Evolutionary conservation across 2,113 vertebrate genomes (phyloP), one percentile per base, ranked within the genome.

Genomic region (Pseudorectes ferrugineus): DNA sequence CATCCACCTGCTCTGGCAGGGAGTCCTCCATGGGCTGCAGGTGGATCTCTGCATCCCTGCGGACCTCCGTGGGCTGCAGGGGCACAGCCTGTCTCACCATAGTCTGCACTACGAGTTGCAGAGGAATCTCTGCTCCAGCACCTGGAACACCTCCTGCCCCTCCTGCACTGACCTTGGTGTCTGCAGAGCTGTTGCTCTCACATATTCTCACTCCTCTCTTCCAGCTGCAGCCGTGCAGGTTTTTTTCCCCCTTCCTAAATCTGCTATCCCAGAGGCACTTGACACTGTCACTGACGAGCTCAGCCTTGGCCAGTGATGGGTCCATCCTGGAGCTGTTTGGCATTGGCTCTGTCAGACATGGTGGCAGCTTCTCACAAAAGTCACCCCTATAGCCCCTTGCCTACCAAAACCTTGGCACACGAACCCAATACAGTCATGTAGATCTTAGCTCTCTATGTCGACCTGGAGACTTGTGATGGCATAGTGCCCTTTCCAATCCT

Each of bases 91-190:
- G 31, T 14, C 40, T 80, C 35, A 29, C 35, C n/a, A 10, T 3
- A 12, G 26, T 4, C 35, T 49, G 40, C 16, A 49, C 31, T 20
- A 4, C 0, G 0, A 52, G 17, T 58, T 49, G 42, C 35, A 43
- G 19, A 73, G 29, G 40, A 62, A n/a, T 43, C 35, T 61, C 54
- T 55, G 42, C 42, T 68, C 20, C 3, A 12, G 40, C 23, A 19
- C 12, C 19, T 43, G 54, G 11, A 49, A 17, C 54, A 29, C 13
- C 35, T 86, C 26, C 42, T 55, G 16, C 31, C 8, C 10, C 62
- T 85, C 28, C 29, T 85, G n/a, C 59, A 28, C 14, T 59, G 21
- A 72, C 9, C 29, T 38, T 54, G 26, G 23, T 62, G 36, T n/a
- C 35, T 80, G 46, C 33, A 55, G 26, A 74, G 14, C 14, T 38